These are phyloP conservation scores for Corydoras sp. DNA, from an alignment of 2,113 vertebrate genomes.

Conservation along the genomic window DNA sequence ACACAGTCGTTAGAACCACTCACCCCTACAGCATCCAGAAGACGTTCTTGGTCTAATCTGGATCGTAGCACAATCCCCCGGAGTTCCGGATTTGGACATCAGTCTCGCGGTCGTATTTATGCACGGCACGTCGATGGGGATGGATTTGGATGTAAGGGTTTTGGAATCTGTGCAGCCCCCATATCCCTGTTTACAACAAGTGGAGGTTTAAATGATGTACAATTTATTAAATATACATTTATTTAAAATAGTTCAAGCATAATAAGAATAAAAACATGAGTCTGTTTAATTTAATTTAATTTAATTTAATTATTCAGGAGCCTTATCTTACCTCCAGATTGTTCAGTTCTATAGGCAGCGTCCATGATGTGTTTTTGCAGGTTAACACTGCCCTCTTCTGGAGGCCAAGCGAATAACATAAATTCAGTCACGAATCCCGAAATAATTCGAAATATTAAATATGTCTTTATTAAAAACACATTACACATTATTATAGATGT, in stretches of 20 bases:
- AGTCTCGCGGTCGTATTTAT: background rate
- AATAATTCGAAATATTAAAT: no score
- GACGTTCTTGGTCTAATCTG: no score
- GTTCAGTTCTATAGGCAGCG: constrained; percentile 34
- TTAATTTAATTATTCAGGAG: background rate
- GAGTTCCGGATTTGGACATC: background rate
- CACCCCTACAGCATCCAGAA: background rate
- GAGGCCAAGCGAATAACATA: constrained; percentile 17
- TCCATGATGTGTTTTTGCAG: constrained; percentile 49
- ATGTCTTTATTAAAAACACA: no score
- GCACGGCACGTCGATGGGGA: constrained; percentile 18
- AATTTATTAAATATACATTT: no score
- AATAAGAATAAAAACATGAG: no score
- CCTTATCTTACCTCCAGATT: constrained; percentile 56
- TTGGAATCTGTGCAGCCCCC: constrained; percentile 23
- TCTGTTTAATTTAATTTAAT: no score
- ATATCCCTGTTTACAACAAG: constrained; percentile 10
- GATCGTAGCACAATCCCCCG: constrained; percentile 13
- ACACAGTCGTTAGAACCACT: no score
- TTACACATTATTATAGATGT: no score
- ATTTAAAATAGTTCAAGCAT: no score
- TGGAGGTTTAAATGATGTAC: no score
- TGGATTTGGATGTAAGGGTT: constrained; percentile 31
- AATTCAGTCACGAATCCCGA: background rate
- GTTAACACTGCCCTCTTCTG: constrained; percentile 60